Evolutionary conservation across 30 jellyfish, hydroid and myxozoan genomes (phyloP).

Genomic region (Hydra vulgaris): DNA sequence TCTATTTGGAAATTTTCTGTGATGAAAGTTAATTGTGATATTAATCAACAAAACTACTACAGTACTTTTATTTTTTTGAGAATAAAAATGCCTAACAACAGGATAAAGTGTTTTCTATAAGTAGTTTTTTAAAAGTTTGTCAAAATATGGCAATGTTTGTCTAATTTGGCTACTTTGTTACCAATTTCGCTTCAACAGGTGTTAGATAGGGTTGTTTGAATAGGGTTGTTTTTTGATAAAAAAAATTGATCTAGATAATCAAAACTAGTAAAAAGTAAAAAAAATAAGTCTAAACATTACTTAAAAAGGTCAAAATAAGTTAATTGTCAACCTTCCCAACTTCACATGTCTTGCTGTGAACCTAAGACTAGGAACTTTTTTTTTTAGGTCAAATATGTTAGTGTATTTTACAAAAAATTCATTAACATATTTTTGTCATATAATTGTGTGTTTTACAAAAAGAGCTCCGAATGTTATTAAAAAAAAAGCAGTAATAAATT

Average conservation of each 20-base stretch:
- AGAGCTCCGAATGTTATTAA: no score
- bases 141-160: neutral
- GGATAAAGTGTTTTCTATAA: neutral
- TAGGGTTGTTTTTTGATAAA: neutral
- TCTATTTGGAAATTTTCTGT: neutral
- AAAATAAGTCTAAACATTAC: neutral
- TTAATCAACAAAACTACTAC: neutral
- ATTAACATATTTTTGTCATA: no score
- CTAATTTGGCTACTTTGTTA: neutral
- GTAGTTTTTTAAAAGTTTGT: neutral
- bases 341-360: neutral
- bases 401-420: no score
- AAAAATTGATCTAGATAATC: neutral
- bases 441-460: no score
- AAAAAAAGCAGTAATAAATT: no score
- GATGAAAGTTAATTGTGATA: neutral
- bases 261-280: neutral
- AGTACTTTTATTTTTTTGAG: neutral
- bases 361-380: no score
- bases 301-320: neutral
- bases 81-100: neutral
- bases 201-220: neutral
- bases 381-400: no score
- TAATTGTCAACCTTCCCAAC: neutral
- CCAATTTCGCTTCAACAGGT: neutral